phyloP scores from a whole-genome alignment of 1,140 invertebrate species.

The Drosophila teissieri region DNA sequence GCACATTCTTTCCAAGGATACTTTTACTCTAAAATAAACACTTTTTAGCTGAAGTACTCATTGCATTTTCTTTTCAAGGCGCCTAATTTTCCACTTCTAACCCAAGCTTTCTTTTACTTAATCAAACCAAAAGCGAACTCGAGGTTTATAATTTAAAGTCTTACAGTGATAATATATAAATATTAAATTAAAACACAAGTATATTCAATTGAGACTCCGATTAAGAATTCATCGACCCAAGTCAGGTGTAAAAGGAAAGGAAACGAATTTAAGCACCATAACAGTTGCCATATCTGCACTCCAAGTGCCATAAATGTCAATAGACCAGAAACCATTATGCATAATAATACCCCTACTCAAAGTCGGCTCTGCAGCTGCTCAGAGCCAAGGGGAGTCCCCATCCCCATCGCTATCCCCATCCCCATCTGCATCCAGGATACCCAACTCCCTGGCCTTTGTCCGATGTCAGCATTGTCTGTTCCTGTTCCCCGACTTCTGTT shows the following conservation, averaged over 20 bases:
- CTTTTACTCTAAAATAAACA: no score
- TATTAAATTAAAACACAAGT: no score
- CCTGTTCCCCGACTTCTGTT: conserved; percentile 18
- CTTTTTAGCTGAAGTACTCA: no score
- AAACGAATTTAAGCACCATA: not conserved
- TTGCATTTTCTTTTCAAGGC: no score
- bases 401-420: not conserved
- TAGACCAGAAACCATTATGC: conserved; percentile 80
- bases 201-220: not conserved
- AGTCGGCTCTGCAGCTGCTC: conserved; percentile 46
- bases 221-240: not conserved
- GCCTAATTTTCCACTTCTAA: no score
- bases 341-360: conserved; percentile 55
- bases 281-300: conserved; percentile 8
- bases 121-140: no score
- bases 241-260: not conserved
- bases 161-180: no score
- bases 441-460: conserved; percentile 6
- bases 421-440: not conserved
- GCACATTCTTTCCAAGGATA: no score
- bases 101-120: no score
- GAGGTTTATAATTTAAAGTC: not conserved
- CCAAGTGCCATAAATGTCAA: conserved; percentile 75
- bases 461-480: conserved; percentile 32
- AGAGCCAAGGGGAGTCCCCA: conserved; percentile 10